Percentiles rank a stretch among this genome's conserved stretches.
Conservation (phyloP, 2,113 vertebrate species). For the Rhagologus leucostigma region DNA sequence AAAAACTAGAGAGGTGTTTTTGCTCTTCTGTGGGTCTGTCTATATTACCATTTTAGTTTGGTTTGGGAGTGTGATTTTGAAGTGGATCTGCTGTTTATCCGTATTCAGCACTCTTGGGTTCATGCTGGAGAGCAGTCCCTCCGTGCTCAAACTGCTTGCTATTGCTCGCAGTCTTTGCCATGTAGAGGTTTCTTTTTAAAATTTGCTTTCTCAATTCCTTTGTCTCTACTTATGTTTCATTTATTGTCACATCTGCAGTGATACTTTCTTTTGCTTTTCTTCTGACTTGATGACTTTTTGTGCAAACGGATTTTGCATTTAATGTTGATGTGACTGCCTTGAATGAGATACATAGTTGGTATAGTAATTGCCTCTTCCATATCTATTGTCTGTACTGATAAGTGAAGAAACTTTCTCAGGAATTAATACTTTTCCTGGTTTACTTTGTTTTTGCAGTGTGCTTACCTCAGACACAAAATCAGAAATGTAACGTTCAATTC, state of each 20-base stretch:
- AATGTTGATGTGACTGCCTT: not conserved
- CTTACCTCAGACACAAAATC: not conserved
- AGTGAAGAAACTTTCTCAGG: not conserved
- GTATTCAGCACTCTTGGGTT: not conserved
- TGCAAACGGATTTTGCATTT: not conserved
- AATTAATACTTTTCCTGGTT: not conserved
- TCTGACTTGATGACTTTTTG: not conserved
- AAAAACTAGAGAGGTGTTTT: not conserved
- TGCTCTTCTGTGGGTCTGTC: not conserved
- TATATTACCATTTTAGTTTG: not conserved
- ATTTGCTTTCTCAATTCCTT: not conserved
- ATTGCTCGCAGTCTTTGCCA: not conserved
- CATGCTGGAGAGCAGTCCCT: not conserved
- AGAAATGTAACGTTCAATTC: not conserved
- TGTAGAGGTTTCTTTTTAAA: not conserved
- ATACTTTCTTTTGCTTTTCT: not conserved
- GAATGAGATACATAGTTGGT: not conserved
- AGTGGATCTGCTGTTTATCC: not conserved
- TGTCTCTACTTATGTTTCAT: not conserved
- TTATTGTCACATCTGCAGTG: not conserved
- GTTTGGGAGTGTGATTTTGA: not conserved
- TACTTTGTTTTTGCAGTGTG: not conserved
- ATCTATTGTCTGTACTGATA: not conserved
- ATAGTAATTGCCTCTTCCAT: not conserved
- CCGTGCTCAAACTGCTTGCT: not conserved